A percentile compares a stretch with the other conserved stretches of the same genome.
Conservation (phyloP, 2,797 vertebrate genomes). For the Parotocinclus haroldoi region DNA sequence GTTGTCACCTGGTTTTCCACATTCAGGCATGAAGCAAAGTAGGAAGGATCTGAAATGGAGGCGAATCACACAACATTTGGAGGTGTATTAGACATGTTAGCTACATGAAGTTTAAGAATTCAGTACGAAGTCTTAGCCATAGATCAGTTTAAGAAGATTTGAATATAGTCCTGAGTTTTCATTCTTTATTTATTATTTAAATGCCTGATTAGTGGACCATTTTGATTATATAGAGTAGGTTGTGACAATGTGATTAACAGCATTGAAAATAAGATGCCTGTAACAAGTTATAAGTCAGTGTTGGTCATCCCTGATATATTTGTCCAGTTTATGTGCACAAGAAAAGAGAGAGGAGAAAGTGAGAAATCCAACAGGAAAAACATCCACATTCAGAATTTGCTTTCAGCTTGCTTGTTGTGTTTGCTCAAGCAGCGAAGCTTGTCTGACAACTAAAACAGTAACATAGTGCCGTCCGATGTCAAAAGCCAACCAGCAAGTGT, state of each 20-base stretch:
- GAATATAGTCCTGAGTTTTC: no score
- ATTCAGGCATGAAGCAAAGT: not conserved
- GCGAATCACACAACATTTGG: constrained; percentile 11
- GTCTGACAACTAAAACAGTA: constrained; percentile 45
- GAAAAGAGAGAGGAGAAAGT: no score
- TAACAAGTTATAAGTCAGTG: no score
- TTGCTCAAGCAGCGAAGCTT: constrained; percentile 47
- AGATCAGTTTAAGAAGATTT: no score
- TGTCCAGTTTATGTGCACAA: no score
- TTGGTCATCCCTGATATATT: no score
- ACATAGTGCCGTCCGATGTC: constrained; percentile 28
- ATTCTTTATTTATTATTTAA: no score
- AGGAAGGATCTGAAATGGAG: constrained; percentile 13
- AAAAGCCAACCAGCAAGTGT: constrained; percentile 25
- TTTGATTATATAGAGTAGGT: no score
- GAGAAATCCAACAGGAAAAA: not conserved
- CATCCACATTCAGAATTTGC: constrained; percentile 6
- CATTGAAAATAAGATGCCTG: no score
- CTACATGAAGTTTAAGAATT: constrained; percentile 3
- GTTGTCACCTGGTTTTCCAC: constrained; percentile 21
- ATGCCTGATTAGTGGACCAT: no score
- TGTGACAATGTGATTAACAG: no score
- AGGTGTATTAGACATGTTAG: constrained; percentile 7
- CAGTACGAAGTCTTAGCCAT: not conserved
- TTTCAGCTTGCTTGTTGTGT: constrained; percentile 43